Base-by-base conservation (phyloP, 2,888 invertebrate species). In the Druceiella hillmani region DNA sequence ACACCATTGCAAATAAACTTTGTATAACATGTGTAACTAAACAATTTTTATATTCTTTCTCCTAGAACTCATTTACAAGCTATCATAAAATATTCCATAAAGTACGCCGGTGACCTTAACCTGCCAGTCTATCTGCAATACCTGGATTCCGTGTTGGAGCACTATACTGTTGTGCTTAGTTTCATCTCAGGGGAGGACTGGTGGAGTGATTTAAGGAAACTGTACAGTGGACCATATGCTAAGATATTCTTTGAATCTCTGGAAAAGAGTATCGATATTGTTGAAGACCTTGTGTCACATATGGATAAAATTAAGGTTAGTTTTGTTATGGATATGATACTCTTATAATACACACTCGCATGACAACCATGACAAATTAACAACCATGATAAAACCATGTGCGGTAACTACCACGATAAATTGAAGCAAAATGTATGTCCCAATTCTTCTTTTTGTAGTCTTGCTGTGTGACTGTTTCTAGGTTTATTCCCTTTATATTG, bases 221-320 rank as follows among this genome's bases (percentile, higher is more conserved):
- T 64, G 11, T 71, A 68, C 45, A 53, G 49, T 7, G 68, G 68
- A 15, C 57, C 61, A 0, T 51, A 59, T 17, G 55, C 61, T 2
- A 49, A 15, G 1, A 50, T 49, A 16, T 64, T 72, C 46, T 58
- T 71, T 17, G 53, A 60, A 2, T 44, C 57, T 2, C 15, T 62
- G 12, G 71, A 71, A 42, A 55, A 53, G 6, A 62, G 58, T 25
- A 62, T 68, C 9, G 62, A 63, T 3, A 56, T 67, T 1, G 52
- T 57, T 9, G 61, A 61, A 38, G 61, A 70, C 45, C 25, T 71
- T 7, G 40, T 72, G 4, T 59, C 52, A 2, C 64, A 68, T 45
- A 49, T 69, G 9, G 69, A 71, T 55, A 54, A 58, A 36, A 58
- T 72, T 45, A 66, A 68, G 52, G 72, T 72, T 50, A 62, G 64